Evolutionary conservation across 2,113 vertebrate genomes (phyloP), one percentile per base, ranked within the genome.

Genomic region (Phalacrocorax brasilianus): DNA sequence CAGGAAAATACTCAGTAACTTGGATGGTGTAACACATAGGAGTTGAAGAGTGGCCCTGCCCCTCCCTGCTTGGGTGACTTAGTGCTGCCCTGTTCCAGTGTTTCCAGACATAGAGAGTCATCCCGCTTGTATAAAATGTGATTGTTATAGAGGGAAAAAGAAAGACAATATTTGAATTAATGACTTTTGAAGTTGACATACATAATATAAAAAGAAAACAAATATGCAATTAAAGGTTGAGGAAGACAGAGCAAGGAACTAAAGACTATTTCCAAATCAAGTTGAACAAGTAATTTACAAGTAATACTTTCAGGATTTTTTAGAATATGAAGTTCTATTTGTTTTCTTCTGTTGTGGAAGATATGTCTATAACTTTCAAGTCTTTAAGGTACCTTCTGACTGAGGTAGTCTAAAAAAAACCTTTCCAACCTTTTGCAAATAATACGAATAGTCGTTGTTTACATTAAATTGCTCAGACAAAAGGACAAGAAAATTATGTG

Each of bases 401-500:
- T 22, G 20, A 84, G 26, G 84, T 42, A 63, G 45, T 71, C 40
- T 79, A 52, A 81, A 73, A 67, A 61, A 66, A 19, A 5, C 26
- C 6, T 88, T 85, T 83, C 67, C 47, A 77, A 84, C 15, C 21
- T 80, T 93, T 96, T 77, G 28, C n/a, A 80, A 88, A 59, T 58
- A 71, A 58, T 59, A 56, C 20, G 20, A 83, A 63, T 83, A 87
- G 5, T 33, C 72, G 52, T 71, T 24, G 59, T 14, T 56, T 68
- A 58, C 5, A 63, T 9, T 77, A 62, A 82, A 77, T 42, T 77
- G 6, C 27, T 83, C 28, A 84, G 38, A 52, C 18, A 91, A 74
- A 95, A 88, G 32, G 38, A 83, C 32, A 47, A 71, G 71, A 78
- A 78, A 75, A 76, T 74, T 0, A 27, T 28, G 30, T 1, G 1